Base-by-base conservation (phyloP, 2,888 invertebrate species). In the Galeruca laticollis region DNA sequence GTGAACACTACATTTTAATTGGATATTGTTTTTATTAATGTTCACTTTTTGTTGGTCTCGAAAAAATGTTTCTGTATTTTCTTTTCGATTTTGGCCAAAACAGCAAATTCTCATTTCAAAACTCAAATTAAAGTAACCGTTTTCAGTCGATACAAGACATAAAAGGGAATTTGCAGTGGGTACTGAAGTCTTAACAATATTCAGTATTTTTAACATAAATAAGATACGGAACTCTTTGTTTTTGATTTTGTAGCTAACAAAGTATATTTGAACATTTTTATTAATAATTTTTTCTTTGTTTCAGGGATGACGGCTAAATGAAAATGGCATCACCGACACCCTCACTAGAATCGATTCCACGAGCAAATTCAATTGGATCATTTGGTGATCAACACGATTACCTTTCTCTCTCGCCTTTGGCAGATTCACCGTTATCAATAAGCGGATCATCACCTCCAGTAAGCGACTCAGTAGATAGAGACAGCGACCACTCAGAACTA, bases 271-370 rank as follows among this genome's bases (percentile, higher is more conserved):
- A 47, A 2, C 9, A 6, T 18, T 47, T 47, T 47, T 47, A 18
- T 15, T 47, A 15, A 47, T 21, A 13, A 52, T 10, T 57, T 81
- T 82, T 85, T 82, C 83, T 77, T 87, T 87, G 86, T 91, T 90
- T 43, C 90, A 93, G 93, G 92, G 92, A 93, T 93, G 93, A 92
- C 90, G 92, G 92, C 92, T 91, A 92, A 92, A 89, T 93, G 92
- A 94, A 93, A 91, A 95, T 95, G 95, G 95, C 94, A 90, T 94
- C 95, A 88, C 90, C 90, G 84, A 95, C 95, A 88, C 95, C 95
- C 88, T 96, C 95, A 87, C 89, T 95, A 89, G 96, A 95, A 90
- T 96, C 95, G 88, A 90, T 94, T 88, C 93, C 93, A 86, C 92
- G 93, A 90, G 94, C 94, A 88, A 94, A 94, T 89, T 94, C 95